Evolutionary conservation across 92 coral and sea anemone species (phyloP).

Genomic region (Blastomussa wellsi): DNA sequence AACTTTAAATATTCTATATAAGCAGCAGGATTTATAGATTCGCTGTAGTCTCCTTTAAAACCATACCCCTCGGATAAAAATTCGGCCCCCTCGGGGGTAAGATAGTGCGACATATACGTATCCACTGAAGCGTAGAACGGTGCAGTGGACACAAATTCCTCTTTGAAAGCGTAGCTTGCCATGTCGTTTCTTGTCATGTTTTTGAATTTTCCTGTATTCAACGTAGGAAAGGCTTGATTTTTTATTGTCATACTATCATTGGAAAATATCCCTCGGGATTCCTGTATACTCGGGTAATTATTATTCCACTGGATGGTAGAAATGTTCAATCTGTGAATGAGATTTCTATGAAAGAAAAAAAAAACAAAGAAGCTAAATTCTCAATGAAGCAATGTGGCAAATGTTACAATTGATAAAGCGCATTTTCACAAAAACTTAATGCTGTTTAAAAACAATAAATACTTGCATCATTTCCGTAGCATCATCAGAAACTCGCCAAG

Average conservation of each 20-base stretch:
- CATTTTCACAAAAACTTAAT: not conserved
- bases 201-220: conserved; percentile 59
- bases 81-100: conserved; percentile 81
- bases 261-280: conserved; percentile 76
- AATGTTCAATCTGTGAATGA: conserved; percentile 63
- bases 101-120: conserved; percentile 64
- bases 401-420: not conserved
- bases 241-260: conserved; percentile 64
- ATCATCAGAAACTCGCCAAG: conserved; percentile 74
- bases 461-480: conserved; percentile 76
- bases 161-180: conserved; percentile 64
- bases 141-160: conserved; percentile 61
- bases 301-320: conserved; percentile 69
- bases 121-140: conserved; percentile 66
- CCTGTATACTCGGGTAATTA: conserved; percentile 64
- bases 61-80: conserved; percentile 83
- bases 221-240: conserved; percentile 63
- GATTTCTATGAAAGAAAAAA: conserved; percentile 40
- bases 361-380: too few species aligned
- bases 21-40: conserved; percentile 68
- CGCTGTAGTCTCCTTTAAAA: conserved; percentile 81
- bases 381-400: too few species aligned
- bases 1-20: conserved; percentile 68
- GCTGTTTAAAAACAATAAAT: not conserved
- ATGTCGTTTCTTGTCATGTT: conserved; percentile 73